Base-by-base conservation (phyloP, 2,888 invertebrate genomes). In the Drosophila mulleri region DNA sequence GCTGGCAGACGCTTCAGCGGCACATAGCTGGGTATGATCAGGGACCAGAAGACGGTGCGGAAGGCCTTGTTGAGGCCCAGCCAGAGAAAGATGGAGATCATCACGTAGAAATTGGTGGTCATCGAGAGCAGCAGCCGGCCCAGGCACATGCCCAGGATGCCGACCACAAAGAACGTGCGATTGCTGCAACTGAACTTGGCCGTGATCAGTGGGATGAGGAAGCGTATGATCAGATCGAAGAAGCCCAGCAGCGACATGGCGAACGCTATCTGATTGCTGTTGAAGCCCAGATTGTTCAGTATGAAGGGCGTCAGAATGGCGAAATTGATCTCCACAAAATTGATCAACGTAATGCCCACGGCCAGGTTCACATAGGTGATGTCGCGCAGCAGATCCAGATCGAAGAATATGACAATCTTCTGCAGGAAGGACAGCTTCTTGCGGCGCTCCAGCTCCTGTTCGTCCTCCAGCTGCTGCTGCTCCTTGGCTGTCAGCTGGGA, bases 231-330 rank as follows among this genome's bases (percentile, higher is more conserved):
- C 66, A 96, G 94, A 88, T 96, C 96, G 16, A 95, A 94, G 35
- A 94, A 94, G 1, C 95, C 96, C 69, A 96, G 92, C 47, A 95
- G 91, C 0, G 96, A 96, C 96, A 96, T 96, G 68, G 95, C 95
- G 3, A 94, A 92, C 0, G 96, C 96, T 1, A 95, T 94, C 91
- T 96, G 72, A 11, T 67, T 26, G 1, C 69, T 63, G 0, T 92
- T 90, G 80, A 95, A 95, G 11, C 95, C 94, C 85, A 95, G 95
- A 76, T 96, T 96, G 35, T 94, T 93, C 8, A 96, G 92, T 71
- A 96, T 95, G 80, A 96, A 96, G 0, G 96, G 96, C 0, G 96
- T 96, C 61, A 96, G 86, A 59, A 96, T 94, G n/a, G 96, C 95
- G 90, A 96, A 96, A 89, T 96, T 96, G 11, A 96, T 88, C 91